Evolutionary conservation across 2,113 vertebrate genomes (phyloP).

Genomic region (Heteronetta atricapilla): DNA sequence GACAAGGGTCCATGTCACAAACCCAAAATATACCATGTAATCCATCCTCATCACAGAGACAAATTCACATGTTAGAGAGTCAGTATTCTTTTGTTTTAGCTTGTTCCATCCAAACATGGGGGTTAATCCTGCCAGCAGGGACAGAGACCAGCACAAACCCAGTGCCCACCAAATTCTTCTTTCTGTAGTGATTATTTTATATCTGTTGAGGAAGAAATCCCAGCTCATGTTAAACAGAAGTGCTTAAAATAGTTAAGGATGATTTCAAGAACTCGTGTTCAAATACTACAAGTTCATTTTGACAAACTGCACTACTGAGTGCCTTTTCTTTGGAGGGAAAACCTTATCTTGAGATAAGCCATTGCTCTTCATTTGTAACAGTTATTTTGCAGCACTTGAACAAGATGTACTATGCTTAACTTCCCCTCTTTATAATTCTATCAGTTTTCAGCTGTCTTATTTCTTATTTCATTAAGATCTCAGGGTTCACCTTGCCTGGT

Average conservation of each 20-base stretch:
- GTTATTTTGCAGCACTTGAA: background rate
- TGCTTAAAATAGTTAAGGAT: background rate
- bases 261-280: background rate
- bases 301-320: background rate
- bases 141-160: conserved; percentile 85
- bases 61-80: conserved; percentile 76
- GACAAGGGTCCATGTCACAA: conserved; percentile 84
- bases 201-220: conserved; percentile 77
- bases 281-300: background rate
- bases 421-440: background rate
- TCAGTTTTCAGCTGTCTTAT: background rate
- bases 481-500: background rate
- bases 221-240: background rate
- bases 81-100: background rate
- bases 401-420: background rate
- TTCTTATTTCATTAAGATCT: conserved; percentile 3
- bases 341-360: background rate
- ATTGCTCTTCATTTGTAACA: background rate
- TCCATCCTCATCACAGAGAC: conserved; percentile 82
- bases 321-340: background rate
- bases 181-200: conserved; percentile 82
- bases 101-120: conserved; percentile 91
- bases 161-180: conserved; percentile 83
- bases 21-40: conserved; percentile 91
- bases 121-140: conserved; percentile 82